A percentile compares a stretch with the other conserved stretches of the same genome.
Evolutionary conservation across 2,888 invertebrate species (phyloP).

Genomic region (Drosophila stalkeri): DNA sequence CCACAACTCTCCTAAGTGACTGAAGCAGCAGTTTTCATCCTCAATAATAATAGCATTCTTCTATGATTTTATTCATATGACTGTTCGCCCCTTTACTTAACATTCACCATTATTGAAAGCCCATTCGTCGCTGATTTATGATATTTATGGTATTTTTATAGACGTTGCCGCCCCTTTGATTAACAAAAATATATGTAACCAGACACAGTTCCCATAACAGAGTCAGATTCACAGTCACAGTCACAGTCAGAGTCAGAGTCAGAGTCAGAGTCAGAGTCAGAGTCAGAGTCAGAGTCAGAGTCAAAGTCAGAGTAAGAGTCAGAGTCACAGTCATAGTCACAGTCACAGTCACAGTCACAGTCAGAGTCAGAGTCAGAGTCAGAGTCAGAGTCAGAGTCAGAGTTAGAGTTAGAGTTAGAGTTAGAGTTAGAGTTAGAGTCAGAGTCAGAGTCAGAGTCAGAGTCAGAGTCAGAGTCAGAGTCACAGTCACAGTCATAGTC

Average conservation of each 20-base stretch:
- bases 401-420: background rate
- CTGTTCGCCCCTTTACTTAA: background rate
- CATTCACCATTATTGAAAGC: constrained; percentile 32
- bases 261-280: background rate
- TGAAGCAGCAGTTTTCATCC: background rate
- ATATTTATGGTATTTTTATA: constrained; percentile 34
- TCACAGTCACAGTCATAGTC: constrained; percentile 1
- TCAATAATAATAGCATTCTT: background rate
- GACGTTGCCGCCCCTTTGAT: constrained; percentile 70
- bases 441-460: background rate
- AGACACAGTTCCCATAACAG: constrained; percentile 14
- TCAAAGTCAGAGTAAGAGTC: background rate
- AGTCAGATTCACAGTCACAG: background rate
- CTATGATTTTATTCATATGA: constrained; percentile 4
- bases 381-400: background rate
- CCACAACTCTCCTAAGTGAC: background rate
- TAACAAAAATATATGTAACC: constrained; percentile 60
- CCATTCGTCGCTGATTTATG: constrained; percentile 46
- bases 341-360: background rate
- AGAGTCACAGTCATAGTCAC: background rate
- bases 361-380: background rate
- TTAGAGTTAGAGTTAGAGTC: background rate
- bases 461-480: background rate
- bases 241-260: background rate
- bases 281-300: background rate